Evolutionary conservation across 2,888 invertebrate genomes (phyloP), one percentile per base, ranked within the genome.

Genomic region (Scaeva pyrastri): DNA sequence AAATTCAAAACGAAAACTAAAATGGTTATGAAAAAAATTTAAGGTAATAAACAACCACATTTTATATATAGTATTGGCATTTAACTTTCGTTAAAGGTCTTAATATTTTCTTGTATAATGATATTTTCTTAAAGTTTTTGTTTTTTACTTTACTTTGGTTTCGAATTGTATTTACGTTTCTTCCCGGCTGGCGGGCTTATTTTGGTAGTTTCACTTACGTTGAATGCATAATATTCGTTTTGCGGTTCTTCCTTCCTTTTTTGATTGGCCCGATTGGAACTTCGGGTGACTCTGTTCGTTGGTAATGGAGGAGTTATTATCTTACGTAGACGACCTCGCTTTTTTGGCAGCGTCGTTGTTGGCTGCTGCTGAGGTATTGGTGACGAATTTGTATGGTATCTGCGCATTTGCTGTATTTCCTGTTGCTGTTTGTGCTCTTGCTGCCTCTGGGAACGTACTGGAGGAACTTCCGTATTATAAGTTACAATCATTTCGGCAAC

Each of bases 231-330:
- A 16, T 23, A 52, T 1, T 86, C 86, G 5, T 16, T 31, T 23
- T 58, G 56, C 12, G 19, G 56, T 8, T 82, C 82, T 2, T 82
- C 77, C 48, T 48, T 78, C 52, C 66, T 77, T 19, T 21, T 58
- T 31, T 77, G 70, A n/a, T 58, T 62, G 10, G 86, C 62, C 2
- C 77, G 68, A 56, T 77, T 86, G 23, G 82, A 45, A 21, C 86
- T 86, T 21, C 86, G 73, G 0, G 86, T 86, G 1, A 86, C 77
- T 1, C 86, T 72, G 16, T 81, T 86, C 16, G 86, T 76, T 7
- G 81, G 81, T 11, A 60, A 66, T 19, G 68, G 39, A 1, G 68
- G 52, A 12, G 56, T 45, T 52, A 41, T 11, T 0, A 8, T 12
- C 21, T 66, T 82, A 0, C 77, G 73, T 4, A 82, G 82, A 5